Base-by-base conservation (phyloP, 2,888 invertebrate genomes). In the Parnassius smintheus region DNA sequence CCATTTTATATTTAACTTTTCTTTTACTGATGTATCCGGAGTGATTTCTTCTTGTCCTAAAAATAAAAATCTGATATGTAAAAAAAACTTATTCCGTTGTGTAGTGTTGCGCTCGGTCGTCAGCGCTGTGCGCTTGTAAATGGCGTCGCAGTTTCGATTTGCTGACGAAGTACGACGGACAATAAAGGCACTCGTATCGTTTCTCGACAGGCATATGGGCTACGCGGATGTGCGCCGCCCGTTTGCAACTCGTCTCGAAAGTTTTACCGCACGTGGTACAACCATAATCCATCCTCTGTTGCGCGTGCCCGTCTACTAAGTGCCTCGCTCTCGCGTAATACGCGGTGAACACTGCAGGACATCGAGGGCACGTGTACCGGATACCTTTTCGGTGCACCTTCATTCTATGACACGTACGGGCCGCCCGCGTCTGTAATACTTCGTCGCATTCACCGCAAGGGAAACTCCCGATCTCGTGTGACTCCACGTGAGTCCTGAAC, bases 301-400 rank as follows among this genome's bases (percentile, higher is more conserved):
- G 81, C 9, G 76, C 81, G 50, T 91, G 91, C 3, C 71, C 72
- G 10, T 85, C 82, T 1, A 84, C 77, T 50, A 91, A 74, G 73
- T 91, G 91, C 61, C 82, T 89, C 0, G 78, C 77, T 68, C 91
- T 80, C 1, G 79, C 72, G 58, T 86, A 80, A 61, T 91, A 91
- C 1, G 82, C 80, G 1, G 82, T 86, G 55, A 91, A 91, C 0
- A 80, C 74, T 68, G 88, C 82, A 0, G 85, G 72, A 62, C 91
- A 91, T 61, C 85, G 75, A 1, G 91, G 90, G 56, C 91, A 91
- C 0, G 82, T 75, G 67, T 91, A 90, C 11, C 88, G 71, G 2
- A 86, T 61, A 0, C 90, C 88, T 57, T 85, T 85, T 57, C 74
- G 79, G 59, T 91, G 91, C 2, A 85, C 73, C 49, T 75, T 76